phyloP scores from a whole-genome alignment of 2,888 invertebrate species.

The Metopia argyrocephala region DNA sequence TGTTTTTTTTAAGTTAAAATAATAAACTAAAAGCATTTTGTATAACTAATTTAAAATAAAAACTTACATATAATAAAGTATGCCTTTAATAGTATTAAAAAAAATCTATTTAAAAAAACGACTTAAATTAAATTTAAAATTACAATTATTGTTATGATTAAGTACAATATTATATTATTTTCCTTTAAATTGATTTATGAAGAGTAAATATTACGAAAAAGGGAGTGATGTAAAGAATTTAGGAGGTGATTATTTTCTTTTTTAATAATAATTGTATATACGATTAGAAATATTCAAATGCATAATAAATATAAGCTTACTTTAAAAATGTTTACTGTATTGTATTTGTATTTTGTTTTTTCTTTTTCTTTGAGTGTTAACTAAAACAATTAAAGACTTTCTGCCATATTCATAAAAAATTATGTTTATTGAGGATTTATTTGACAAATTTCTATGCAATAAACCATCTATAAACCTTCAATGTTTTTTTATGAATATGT shows the following conservation, averaged over 20 bases:
- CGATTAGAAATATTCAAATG: conserved; percentile 49
- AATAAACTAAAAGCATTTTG: conserved; percentile 40
- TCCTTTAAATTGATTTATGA: neutral
- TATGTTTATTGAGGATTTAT: too few species aligned
- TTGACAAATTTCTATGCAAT: too few species aligned
- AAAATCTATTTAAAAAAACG: conserved; percentile 2
- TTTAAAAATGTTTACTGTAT: conserved; percentile 17
- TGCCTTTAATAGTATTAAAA: conserved; percentile 15
- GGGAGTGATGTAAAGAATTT: conserved; percentile 19
- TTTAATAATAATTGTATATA: conserved; percentile 13
- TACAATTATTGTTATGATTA: conserved; percentile 18
- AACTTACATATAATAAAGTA: conserved; percentile 14
- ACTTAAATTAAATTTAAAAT: conserved; percentile 18
- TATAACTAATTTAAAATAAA: conserved; percentile 28
- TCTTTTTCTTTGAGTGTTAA: conserved; percentile 2
- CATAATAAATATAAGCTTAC: conserved; percentile 47
- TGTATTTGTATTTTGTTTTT: neutral
- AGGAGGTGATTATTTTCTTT: neutral
- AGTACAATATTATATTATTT: conserved; percentile 42
- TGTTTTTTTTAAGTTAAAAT: conserved; percentile 37
- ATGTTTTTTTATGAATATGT: neutral
- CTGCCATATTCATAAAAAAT: too few species aligned
- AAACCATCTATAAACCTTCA: too few species aligned
- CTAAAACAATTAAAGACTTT: conserved; percentile 13
- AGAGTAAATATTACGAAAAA: too few species aligned